Conservation (phyloP, 2,888 invertebrate genomes). For the Erebia aethiops region DNA sequence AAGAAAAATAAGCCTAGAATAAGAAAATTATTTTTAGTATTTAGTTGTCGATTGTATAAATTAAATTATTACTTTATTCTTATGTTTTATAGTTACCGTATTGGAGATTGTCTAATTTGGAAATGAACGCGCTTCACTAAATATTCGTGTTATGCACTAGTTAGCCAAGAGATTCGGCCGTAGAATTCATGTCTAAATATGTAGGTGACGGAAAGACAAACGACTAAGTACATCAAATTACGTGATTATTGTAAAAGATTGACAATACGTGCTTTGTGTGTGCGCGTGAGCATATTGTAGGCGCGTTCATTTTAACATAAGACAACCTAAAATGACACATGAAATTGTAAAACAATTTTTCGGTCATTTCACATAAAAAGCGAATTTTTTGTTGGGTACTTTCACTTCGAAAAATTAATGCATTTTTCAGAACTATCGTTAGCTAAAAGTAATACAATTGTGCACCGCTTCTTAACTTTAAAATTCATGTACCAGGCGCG, state of each 20-base stretch:
- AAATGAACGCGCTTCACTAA: not conserved
- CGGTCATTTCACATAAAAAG: not conserved
- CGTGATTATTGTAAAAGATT: too few relatives aligned
- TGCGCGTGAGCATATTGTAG: too few relatives aligned
- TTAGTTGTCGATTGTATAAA: not conserved
- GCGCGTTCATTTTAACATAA: too few relatives aligned
- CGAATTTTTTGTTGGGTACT: not conserved
- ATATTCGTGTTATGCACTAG: not conserved
- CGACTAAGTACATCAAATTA: too few relatives aligned
- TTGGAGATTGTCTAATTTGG: not conserved
- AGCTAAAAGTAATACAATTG: not conserved
- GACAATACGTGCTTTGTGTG: too few relatives aligned
- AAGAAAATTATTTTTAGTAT: slow-evolving; percentile 27
- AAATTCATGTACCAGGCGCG: too few relatives aligned
- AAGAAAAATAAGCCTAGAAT: slow-evolving; percentile 26
- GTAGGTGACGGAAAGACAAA: too few relatives aligned
- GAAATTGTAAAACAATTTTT: not conserved
- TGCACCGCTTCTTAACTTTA: not conserved
- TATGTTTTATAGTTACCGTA: not conserved
- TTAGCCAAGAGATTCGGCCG: too few relatives aligned
- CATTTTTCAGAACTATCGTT: too few relatives aligned
- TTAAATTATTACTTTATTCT: slow-evolving; percentile 4
- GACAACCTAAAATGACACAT: too few relatives aligned
- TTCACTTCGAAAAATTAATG: not conserved
- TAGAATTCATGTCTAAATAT: too few relatives aligned